phyloP scores from a whole-genome alignment of 2,888 invertebrate species.

The Acholoe squamosa region DNA sequence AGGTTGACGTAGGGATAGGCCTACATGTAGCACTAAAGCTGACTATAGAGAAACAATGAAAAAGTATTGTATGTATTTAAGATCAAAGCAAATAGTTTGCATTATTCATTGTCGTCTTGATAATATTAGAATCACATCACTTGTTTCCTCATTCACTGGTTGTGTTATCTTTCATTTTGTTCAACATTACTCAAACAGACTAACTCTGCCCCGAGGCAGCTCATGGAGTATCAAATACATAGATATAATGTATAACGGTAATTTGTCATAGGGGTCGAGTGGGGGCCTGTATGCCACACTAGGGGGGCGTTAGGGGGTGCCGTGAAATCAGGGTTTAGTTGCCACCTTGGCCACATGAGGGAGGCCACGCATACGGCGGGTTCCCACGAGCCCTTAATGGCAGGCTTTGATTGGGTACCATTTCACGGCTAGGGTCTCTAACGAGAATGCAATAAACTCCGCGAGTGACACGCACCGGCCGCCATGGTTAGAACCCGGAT shows the following conservation, averaged over 20 bases:
- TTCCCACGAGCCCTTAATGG: slow-evolving; percentile 47
- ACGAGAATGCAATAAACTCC: slow-evolving; percentile 47
- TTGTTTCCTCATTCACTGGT: too few relatives aligned
- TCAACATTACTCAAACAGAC: too few relatives aligned
- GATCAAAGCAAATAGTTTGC: too few relatives aligned
- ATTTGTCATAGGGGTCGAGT: slow-evolving; percentile 42
- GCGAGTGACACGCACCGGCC: neutral
- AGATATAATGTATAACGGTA: slow-evolving; percentile 14
- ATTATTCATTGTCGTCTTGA: too few relatives aligned
- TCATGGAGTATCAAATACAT: neutral
- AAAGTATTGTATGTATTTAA: too few relatives aligned
- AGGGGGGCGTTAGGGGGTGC: neutral
- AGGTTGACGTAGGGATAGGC: too few relatives aligned
- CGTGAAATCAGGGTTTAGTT: neutral
- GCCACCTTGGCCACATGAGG: neutral
- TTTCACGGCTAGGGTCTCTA: slow-evolving; percentile 19
- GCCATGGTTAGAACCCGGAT: neutral
- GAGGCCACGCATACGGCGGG: neutral
- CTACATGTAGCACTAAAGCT: too few relatives aligned
- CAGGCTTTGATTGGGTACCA: slow-evolving; percentile 33
- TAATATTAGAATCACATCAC: too few relatives aligned
- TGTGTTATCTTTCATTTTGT: too few relatives aligned
- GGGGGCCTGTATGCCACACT: slow-evolving; percentile 24
- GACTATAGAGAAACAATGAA: too few relatives aligned
- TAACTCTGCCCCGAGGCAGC: too few relatives aligned